A percentile compares a stretch with the other conserved stretches of the same genome.
phyloP scores from a whole-genome alignment of 1,140 invertebrate species.

The Drosophila watanabei region DNA sequence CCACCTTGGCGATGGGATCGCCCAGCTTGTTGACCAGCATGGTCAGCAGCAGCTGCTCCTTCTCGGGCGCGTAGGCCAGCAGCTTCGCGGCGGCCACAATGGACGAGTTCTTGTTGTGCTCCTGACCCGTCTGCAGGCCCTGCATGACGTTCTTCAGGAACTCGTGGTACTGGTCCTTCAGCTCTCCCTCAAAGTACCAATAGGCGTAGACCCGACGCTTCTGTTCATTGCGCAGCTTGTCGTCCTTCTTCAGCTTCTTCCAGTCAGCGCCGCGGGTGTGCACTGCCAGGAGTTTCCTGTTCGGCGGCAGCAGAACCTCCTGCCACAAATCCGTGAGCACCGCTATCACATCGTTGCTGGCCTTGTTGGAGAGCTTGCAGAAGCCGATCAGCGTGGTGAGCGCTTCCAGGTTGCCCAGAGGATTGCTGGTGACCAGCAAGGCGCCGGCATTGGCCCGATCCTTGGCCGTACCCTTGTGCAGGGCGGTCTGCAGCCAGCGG shows the following conservation, averaged over 20 bases:
- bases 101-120: conserved; percentile 93
- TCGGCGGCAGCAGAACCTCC: conserved; percentile 89
- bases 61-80: conserved; percentile 93
- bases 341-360: conserved; percentile 88
- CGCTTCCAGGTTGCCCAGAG: conserved; percentile 90
- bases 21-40: conserved; percentile 98
- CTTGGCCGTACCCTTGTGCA: conserved; percentile 90
- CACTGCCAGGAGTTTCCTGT: conserved; percentile 89
- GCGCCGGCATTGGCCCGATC: conserved; percentile 93
- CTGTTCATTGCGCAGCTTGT: conserved; percentile 70
- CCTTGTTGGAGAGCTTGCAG: conserved; percentile 90
- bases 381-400: conserved; percentile 89
- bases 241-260: conserved; percentile 65
- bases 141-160: conserved; percentile 82
- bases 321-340: conserved; percentile 90
- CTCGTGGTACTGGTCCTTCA: conserved; percentile 89
- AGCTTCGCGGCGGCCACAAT: conserved; percentile 92
- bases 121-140: conserved; percentile 85
- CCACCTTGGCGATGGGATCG: conserved; percentile 95
- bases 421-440: conserved; percentile 91
- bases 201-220: conserved; percentile 86
- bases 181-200: conserved; percentile 91
- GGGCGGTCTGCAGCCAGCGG: conserved; percentile 90
- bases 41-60: conserved; percentile 94
- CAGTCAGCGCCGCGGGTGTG: conserved; percentile 87